phyloP scores from a whole-genome alignment of 2,113 vertebrate species.

The Eptesicus fuscus region DNA sequence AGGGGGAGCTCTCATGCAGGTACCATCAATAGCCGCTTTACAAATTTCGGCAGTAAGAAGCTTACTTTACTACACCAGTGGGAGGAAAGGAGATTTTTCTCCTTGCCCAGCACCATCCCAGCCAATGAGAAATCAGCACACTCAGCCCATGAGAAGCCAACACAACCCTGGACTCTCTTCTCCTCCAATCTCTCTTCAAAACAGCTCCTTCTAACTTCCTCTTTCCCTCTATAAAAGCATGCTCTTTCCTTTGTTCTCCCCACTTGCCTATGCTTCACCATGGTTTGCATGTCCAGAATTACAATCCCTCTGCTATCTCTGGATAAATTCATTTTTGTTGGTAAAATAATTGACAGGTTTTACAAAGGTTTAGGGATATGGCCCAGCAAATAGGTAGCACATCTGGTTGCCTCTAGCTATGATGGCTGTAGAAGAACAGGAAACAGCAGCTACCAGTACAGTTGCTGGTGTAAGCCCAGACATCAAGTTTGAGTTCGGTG shows the following conservation, averaged over 20 bases:
- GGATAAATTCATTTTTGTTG: neutral
- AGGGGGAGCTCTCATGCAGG: neutral
- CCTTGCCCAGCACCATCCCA: neutral
- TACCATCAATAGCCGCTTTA: neutral
- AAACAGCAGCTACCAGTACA: neutral
- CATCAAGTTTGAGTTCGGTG: neutral
- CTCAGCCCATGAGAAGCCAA: neutral
- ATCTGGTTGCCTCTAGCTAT: neutral
- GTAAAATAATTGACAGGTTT: neutral
- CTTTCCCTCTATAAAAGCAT: neutral
- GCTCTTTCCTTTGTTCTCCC: neutral
- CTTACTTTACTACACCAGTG: neutral
- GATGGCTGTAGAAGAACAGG: neutral
- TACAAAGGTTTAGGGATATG: neutral
- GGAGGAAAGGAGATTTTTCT: neutral
- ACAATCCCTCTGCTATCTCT: too few species aligned
- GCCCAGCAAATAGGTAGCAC: neutral
- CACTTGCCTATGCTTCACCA: neutral
- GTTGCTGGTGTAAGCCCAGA: neutral
- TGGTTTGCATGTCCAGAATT: neutral
- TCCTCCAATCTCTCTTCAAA: neutral
- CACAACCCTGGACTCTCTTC: neutral
- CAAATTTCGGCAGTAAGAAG: neutral
- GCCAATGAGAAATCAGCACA: neutral
- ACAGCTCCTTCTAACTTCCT: neutral